A percentile compares a stretch with the other conserved stretches of the same genome.
phyloP scores from a whole-genome alignment of 2,888 invertebrate species.

The Netelia melanura region DNA sequence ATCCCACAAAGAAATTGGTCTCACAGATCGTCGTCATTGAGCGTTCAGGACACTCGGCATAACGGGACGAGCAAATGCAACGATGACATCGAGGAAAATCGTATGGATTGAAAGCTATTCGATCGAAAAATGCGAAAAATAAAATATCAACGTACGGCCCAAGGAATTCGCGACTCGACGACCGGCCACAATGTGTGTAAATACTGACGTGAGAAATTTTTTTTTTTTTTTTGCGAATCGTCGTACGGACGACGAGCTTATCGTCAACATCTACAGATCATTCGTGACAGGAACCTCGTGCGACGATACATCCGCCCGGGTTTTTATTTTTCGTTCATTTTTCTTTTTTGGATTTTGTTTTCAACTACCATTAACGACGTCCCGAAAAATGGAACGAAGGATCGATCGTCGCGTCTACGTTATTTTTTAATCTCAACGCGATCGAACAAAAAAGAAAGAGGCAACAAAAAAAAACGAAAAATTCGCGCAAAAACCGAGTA shows the following conservation, averaged over 20 bases:
- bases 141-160: background rate
- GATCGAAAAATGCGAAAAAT: background rate
- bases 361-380: background rate
- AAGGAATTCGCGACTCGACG: background rate
- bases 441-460: background rate
- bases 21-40: background rate
- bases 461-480: background rate
- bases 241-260: background rate
- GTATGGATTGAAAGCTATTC: background rate
- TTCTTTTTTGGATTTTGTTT: background rate
- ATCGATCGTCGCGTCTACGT: background rate
- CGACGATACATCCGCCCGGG: background rate
- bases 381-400: background rate
- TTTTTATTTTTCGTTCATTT: background rate
- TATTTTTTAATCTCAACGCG: background rate
- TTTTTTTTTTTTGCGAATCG: background rate
- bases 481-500: background rate
- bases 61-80: background rate
- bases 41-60: background rate
- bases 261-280: slow-evolving; percentile 48
- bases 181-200: slow-evolving; percentile 44
- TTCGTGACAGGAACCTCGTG: slow-evolving; percentile 17
- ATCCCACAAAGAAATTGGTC: slow-evolving; percentile 7
- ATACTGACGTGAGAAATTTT: background rate
- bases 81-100: background rate